Evolutionary conservation across 2,888 invertebrate species (phyloP), one percentile per base, ranked within the genome.

Genomic region (Parelbella ahira): DNA sequence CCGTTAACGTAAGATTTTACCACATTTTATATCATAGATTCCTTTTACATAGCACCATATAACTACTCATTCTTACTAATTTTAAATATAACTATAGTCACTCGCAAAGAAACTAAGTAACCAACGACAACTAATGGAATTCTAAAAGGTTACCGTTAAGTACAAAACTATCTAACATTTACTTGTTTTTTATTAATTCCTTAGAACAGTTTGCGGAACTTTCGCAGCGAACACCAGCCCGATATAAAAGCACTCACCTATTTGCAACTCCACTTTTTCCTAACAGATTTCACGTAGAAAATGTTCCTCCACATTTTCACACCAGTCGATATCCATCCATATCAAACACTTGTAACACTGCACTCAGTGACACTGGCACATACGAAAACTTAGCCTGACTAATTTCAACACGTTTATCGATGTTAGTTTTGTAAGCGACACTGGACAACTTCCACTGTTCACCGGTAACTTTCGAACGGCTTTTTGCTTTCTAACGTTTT

Each of bases 231-330:
- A n/a, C n/a, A n/a, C n/a, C n/a, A n/a, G n/a, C n/a, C n/a, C n/a
- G n/a, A n/a, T n/a, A n/a, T n/a, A n/a, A n/a, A n/a, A n/a, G 36
- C 28, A 48, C 80, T 71, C 51, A 83, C 81, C 75, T 82, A 80
- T 60, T 62, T 53, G 51, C 51, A 53, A 58, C 61, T 63, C 64
- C 54, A 62, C 83, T 87, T 87, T 86, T 87, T 87, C 64, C 86
- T 73, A 47, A 87, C 86, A 58, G 82, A 79, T 68, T 84, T 86
- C 45, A 75, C 70, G 67, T 70, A 80, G 65, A 80, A 78, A 60
- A 78, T 66, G 60, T 68, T 71, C 58, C 71, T 69, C 78, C 78
- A 77, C 84, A 84, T 86, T 68, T 79, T 82, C 62, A 71, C 55
- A 56, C 61, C 50, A 60, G 62, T 57, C 55, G 54, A 63, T 70